Conservation (phyloP, 2,888 invertebrate genomes). For the Lysandra coridon region DNA sequence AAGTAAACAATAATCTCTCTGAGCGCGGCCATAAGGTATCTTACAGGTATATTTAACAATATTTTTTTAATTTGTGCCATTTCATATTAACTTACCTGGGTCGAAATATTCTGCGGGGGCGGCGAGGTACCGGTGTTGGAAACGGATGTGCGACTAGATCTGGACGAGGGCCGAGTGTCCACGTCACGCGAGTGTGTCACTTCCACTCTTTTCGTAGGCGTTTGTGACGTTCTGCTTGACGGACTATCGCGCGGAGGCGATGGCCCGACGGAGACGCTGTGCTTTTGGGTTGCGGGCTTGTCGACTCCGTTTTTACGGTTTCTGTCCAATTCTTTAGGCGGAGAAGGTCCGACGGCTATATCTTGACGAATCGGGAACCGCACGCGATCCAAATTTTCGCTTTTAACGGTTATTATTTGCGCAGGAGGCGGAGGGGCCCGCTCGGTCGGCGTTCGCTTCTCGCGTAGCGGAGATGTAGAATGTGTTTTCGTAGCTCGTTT, state of each 20-base stretch:
- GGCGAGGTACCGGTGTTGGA: slow-evolving; percentile 90
- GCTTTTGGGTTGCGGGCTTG: slow-evolving; percentile 47
- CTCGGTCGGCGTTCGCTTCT: slow-evolving; percentile 51
- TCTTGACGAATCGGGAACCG: slow-evolving; percentile 53
- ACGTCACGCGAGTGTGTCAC: slow-evolving; percentile 66
- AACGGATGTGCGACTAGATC: slow-evolving; percentile 53
- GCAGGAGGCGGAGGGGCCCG: slow-evolving; percentile 70
- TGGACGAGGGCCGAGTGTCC: slow-evolving; percentile 49
- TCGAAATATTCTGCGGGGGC: slow-evolving; percentile 92
- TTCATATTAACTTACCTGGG: slow-evolving; percentile 81
- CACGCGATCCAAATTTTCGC: slow-evolving; percentile 37
- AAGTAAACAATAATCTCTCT: too few relatives aligned
- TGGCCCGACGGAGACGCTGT: slow-evolving; percentile 64
- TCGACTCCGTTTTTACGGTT: slow-evolving; percentile 35
- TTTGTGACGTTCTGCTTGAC: slow-evolving; percentile 42
- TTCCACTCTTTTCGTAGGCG: slow-evolving; percentile 63
- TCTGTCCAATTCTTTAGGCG: slow-evolving; percentile 57
- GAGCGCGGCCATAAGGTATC: background rate
- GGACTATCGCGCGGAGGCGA: slow-evolving; percentile 61
- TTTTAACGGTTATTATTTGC: slow-evolving; percentile 47
- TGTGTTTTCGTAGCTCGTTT: slow-evolving; percentile 77
- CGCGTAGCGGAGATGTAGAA: slow-evolving; percentile 82
- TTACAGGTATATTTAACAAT: background rate
- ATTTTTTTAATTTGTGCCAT: too few relatives aligned
- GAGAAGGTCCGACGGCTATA: slow-evolving; percentile 69